Evolutionary conservation across 2,888 invertebrate species (phyloP), one percentile per base, ranked within the genome.

Genomic region (Cheiracanthium punctorium): DNA sequence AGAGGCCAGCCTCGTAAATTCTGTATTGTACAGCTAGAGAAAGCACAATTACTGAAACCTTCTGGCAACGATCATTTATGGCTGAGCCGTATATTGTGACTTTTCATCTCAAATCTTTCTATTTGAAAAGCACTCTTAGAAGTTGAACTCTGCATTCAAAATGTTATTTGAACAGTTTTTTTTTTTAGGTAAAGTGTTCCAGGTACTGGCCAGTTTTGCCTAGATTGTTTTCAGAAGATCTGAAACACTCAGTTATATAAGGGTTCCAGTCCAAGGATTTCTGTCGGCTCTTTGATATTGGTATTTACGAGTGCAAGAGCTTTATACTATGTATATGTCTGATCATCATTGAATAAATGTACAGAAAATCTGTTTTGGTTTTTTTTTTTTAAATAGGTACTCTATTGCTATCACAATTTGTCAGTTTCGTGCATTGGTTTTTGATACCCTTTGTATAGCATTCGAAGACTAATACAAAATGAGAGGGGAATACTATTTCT

Each of bases 311-410:
- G 88, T 89, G 88, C 89, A 89, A 88, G 88, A 88, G 89, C 89
- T 89, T 89, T 89, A 89, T 89, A 89, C 88, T 88, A 82, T 89
- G 89, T 89, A 89, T 88, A 89, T 89, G 89, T 89, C 88, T 81
- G 87, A 88, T 88, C 86, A 89, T 81, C 81, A 86, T 88, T 82
- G 84, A 89, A 89, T 89, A 89, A 89, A 89, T 89, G 89, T 89
- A 89, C 88, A 89, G 88, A 87, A 88, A 88, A 88, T 82, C 82
- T 86, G 80, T 41, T 82, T 84, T 52, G 28, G 24, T 69, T 24
- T 71, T 30, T 70, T 41, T 52, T 14, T 33, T 30, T 67, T 17
- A 64, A 67, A 29, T 12, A 67, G 5, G 10, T 12, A 12, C 2
- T 8, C 12, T 37, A 37, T 37, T 8, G 5, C 12, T 37, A 8